phyloP scores from a whole-genome alignment of 30 jellyfish, hydroid and myxozoan genomes.

The Aurelia sp. region DNA sequence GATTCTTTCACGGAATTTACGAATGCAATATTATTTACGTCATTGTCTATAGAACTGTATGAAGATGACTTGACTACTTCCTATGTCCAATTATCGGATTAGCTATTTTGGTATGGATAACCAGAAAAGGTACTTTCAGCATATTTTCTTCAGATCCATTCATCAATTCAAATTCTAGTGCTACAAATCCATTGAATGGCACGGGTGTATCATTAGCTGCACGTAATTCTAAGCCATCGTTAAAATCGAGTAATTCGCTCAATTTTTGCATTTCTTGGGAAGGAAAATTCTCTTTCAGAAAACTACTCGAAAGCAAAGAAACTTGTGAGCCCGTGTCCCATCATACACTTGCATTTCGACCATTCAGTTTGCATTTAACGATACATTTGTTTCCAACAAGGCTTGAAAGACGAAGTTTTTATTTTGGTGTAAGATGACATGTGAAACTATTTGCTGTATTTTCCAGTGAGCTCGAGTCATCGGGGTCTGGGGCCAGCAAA shows the following conservation, averaged over 20 bases:
- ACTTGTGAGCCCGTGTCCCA: conserved; percentile 83
- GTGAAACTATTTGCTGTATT: conserved; percentile 20
- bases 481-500: conserved; percentile 27
- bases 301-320: conserved; percentile 39
- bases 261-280: conserved; percentile 7
- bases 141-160: conserved; percentile 9
- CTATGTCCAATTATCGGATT: conserved; percentile 66
- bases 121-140: conserved; percentile 61
- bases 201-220: conserved; percentile 60
- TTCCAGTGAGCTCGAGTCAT: conserved; percentile 8
- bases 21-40: conserved; percentile 1
- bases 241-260: conserved; percentile 13
- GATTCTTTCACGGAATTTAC: conserved; percentile 33
- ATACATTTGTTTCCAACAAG: conserved; percentile 70
- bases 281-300: conserved; percentile 33
- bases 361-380: conserved; percentile 58
- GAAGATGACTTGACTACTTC: conserved; percentile 41
- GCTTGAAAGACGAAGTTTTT: conserved; percentile 17
- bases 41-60: conserved; percentile 15
- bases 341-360: conserved; percentile 9
- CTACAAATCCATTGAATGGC: conserved; percentile 56
- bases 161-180: conserved; percentile 26
- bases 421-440: conserved; percentile 64
- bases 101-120: conserved; percentile 22
- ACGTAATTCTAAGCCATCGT: conserved; percentile 25